Evolutionary conservation across 2,113 vertebrate genomes (phyloP).

Genomic region (Myotis lucifugus): DNA sequence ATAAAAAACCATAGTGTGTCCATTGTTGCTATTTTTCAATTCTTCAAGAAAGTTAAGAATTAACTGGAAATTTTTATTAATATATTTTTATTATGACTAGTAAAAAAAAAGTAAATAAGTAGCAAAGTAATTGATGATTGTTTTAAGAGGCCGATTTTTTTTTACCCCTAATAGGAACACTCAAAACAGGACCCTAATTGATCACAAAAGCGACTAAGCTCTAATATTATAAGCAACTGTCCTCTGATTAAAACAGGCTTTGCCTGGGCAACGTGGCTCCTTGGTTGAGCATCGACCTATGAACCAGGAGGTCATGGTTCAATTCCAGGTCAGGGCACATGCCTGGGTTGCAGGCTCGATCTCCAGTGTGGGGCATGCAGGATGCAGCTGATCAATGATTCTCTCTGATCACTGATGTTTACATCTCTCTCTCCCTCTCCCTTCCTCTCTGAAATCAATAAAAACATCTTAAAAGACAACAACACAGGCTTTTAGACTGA

Average conservation of each 20-base stretch:
- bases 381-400: too few relatives aligned
- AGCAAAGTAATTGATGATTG: background rate
- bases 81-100: background rate
- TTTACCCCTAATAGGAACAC: background rate
- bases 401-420: too few relatives aligned
- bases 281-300: too few relatives aligned
- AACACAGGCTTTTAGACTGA: background rate
- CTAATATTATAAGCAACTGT: background rate
- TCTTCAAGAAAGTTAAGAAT: background rate
- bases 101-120: conserved; percentile 7
- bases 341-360: too few relatives aligned
- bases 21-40: background rate
- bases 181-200: background rate
- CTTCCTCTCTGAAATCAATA: background rate
- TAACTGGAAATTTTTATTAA: background rate
- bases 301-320: too few relatives aligned
- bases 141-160: background rate
- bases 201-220: background rate
- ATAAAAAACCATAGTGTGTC: background rate
- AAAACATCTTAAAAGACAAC: too few relatives aligned
- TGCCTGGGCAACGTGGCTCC: too few relatives aligned
- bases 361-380: too few relatives aligned
- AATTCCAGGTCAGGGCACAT: too few relatives aligned
- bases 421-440: too few relatives aligned
- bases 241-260: background rate